These are phyloP conservation scores for Timema cristinae DNA, from an alignment of 2,888 invertebrate species.

Conservation along the genomic window DNA sequence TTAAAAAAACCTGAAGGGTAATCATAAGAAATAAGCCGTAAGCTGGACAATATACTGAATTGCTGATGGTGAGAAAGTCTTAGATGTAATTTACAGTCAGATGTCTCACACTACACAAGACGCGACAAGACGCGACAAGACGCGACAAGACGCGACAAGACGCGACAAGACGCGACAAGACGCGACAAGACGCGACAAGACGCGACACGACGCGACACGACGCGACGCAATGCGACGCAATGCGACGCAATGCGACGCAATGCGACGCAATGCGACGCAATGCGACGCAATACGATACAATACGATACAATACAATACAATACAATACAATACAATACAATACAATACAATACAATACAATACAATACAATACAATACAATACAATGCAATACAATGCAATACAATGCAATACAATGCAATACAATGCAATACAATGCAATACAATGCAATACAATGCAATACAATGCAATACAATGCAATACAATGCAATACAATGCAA, in stretches of 20 bases:
- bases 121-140: too few species aligned
- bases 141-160: too few species aligned
- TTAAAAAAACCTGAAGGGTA: too few species aligned
- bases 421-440: constrained; percentile 14
- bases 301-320: constrained; percentile 12
- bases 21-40: too few species aligned
- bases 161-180: too few species aligned
- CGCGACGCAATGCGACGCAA: too few species aligned
- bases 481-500: constrained; percentile 14
- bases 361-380: not conserved
- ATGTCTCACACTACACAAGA: too few species aligned
- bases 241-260: constrained; percentile 10
- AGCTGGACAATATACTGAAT: too few species aligned
- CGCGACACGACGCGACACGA: too few species aligned
- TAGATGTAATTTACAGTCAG: too few species aligned
- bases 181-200: too few species aligned
- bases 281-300: constrained; percentile 8
- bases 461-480: constrained; percentile 15
- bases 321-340: constrained; percentile 13
- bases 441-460: constrained; percentile 16
- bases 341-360: constrained; percentile 11
- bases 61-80: too few species aligned
- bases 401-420: not conserved
- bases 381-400: constrained; percentile 16
- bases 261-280: constrained; percentile 11